Evolutionary conservation across 1,140 invertebrate genomes (phyloP), one percentile per base, ranked within the genome.

Genomic region (Dolichoris vasculosae): DNA sequence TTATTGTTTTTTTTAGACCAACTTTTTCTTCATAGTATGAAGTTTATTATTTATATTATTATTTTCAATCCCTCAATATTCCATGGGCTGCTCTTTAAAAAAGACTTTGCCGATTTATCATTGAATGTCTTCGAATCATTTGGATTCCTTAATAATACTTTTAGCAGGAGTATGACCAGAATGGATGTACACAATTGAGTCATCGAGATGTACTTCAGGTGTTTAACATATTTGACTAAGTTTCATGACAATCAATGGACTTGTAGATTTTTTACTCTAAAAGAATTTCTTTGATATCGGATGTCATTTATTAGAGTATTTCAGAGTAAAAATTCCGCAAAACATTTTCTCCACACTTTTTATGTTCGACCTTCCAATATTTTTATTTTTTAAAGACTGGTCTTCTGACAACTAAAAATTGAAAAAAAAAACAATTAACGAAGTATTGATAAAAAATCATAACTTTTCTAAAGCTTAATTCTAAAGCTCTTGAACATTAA

Each of bases 111-210:
- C 0, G 88, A 88, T 82, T 88, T 90, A 1, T 26, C 46, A 1
- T 64, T 67, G 23, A 3, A n/a, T 32, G 23, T 77, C 51, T 17
- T 30, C 0, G 81, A 86, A 51, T 88, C 85, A n/a, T 30, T 88
- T 89, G 51, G 51, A 48, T 76, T 84, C 88, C 63, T 93, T 93
- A n/a, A 93, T 76, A 86, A 93, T 93, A 46, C 92, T 87, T 63
- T 89, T 92, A 0, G 87, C 89, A 2, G 92, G 92, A 17, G 90
- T 93, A 63, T 91, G 92, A 51, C 87, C 87, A 0, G 90, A 93
- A 81, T 93, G 93, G 7, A 92, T 80, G 59, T 92, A 93, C 0
- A 86, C 83, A 64, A 91, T 90, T 0, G 90, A 90, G n/a, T 86
- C 76, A 46, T 93, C 90, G n/a, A 92, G 63, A n/a, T 89, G 83